Percentiles rank a stretch among this genome's conserved stretches.
These are phyloP conservation scores for Nematolebias whitei DNA, from an alignment of 2,113 vertebrate species.

Conservation along the genomic window DNA sequence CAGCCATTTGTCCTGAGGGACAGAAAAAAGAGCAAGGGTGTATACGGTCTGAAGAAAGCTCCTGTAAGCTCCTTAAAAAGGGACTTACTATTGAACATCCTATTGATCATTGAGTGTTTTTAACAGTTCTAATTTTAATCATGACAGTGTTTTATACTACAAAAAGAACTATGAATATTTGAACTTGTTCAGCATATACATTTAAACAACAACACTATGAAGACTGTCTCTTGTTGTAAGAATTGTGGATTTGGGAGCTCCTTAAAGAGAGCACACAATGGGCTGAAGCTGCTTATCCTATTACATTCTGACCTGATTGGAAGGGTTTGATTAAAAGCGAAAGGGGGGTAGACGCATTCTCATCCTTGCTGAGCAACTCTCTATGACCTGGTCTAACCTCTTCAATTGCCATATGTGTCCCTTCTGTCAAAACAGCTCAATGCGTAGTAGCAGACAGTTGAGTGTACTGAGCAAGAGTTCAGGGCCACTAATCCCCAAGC, in stretches of 20 bases:
- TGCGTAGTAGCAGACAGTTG: conserved; percentile 63
- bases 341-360: conserved; percentile 71
- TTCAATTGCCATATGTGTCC: conserved; percentile 58
- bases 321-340: conserved; percentile 79
- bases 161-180: conserved; percentile 37
- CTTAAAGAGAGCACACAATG: conserved; percentile 59
- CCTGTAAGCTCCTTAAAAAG: conserved; percentile 9
- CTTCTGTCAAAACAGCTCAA: conserved; percentile 64
- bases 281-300: conserved; percentile 64
- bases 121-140: neutral
- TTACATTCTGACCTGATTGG: conserved; percentile 79
- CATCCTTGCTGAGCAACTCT: conserved; percentile 69
- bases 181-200: conserved; percentile 4
- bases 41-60: conserved; percentile 17
- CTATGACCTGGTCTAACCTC: conserved; percentile 59
- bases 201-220: conserved; percentile 1
- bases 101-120: neutral
- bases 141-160: neutral
- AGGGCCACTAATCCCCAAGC: conserved; percentile 68
- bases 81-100: conserved; percentile 13
- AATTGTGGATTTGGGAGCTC: conserved; percentile 21
- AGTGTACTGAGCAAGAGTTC: conserved; percentile 65
- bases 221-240: conserved; percentile 10
- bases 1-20: conserved; percentile 29
- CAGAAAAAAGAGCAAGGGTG: conserved; percentile 33